Evolutionary conservation across 2,797 vertebrate species (phyloP).

Genomic region (Danio albolineatus): DNA sequence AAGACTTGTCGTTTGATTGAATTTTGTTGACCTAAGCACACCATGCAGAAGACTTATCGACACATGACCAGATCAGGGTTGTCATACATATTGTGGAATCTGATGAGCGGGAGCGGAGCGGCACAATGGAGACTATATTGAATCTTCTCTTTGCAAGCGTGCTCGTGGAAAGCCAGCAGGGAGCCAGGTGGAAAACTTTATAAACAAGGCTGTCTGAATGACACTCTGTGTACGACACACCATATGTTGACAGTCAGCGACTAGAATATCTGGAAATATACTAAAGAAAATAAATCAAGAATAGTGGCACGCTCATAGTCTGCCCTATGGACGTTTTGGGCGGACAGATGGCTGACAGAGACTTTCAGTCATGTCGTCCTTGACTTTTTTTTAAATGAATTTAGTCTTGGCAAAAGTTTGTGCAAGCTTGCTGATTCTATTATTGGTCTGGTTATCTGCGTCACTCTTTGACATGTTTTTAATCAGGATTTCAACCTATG

Average conservation of each 20-base stretch:
- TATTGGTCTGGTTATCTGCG: not conserved
- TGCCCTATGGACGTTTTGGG: slow-evolving; percentile 23
- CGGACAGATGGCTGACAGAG: slow-evolving; percentile 33
- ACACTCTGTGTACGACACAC: not conserved
- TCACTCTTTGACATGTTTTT: not conserved
- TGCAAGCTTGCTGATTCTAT: not conserved
- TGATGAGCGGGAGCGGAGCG: slow-evolving; percentile 74
- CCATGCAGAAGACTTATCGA: slow-evolving; percentile 79
- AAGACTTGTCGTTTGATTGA: slow-evolving; percentile 75
- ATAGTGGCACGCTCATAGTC: not conserved
- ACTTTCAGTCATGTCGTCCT: slow-evolving; percentile 1
- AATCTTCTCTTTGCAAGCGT: slow-evolving; percentile 76
- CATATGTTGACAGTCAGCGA: slow-evolving; percentile 1
- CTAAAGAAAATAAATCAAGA: not conserved
- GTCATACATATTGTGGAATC: slow-evolving; percentile 81
- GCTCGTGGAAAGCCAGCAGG: slow-evolving; percentile 71
- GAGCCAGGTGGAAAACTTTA: slow-evolving; percentile 79
- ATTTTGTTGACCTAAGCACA: slow-evolving; percentile 78
- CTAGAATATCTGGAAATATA: not conserved
- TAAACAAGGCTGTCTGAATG: slow-evolving; percentile 72
- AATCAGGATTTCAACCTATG: not conserved
- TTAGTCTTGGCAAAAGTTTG: not conserved
- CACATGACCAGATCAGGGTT: slow-evolving; percentile 79
- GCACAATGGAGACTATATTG: slow-evolving; percentile 79
- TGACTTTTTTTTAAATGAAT: slow-evolving; percentile 4